Evolutionary conservation across 2,113 vertebrate genomes (phyloP).

Genomic region (Mus pahari): DNA sequence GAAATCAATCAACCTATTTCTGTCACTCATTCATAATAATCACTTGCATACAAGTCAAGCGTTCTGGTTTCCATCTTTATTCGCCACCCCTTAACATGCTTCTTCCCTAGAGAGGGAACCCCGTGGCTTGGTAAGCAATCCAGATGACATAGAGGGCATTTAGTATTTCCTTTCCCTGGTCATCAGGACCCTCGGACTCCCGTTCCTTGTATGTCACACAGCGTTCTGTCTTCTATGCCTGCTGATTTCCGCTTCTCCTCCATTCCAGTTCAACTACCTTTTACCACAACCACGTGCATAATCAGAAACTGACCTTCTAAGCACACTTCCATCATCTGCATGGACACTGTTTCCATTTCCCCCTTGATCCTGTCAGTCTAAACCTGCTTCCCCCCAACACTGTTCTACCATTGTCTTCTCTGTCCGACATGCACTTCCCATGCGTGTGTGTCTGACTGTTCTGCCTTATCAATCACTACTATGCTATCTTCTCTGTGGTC

Average conservation of each 20-base stretch:
- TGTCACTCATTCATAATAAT: neutral
- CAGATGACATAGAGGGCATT: neutral
- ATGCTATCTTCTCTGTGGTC: neutral
- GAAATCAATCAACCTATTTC: neutral
- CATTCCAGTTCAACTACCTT: fast-evolving
- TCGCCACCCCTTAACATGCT: neutral
- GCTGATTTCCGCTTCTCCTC: neutral
- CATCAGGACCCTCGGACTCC: neutral
- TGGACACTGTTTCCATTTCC: neutral
- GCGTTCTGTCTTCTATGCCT: neutral
- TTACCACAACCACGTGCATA: too few relatives aligned
- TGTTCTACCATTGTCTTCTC: fast-evolving
- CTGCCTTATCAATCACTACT: neutral
- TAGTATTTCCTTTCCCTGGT: neutral
- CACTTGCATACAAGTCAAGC: neutral
- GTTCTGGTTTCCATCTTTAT: neutral
- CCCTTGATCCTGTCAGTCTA: neutral
- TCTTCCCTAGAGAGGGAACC: neutral
- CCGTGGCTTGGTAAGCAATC: neutral
- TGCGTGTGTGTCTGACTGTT: neutral
- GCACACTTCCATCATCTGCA: neutral
- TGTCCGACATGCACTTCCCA: neutral
- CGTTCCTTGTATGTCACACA: neutral
- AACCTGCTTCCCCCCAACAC: too few relatives aligned
- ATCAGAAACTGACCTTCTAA: neutral